phyloP scores from a whole-genome alignment of 1,140 invertebrate genomes.

The Drosophila elegans region DNA sequence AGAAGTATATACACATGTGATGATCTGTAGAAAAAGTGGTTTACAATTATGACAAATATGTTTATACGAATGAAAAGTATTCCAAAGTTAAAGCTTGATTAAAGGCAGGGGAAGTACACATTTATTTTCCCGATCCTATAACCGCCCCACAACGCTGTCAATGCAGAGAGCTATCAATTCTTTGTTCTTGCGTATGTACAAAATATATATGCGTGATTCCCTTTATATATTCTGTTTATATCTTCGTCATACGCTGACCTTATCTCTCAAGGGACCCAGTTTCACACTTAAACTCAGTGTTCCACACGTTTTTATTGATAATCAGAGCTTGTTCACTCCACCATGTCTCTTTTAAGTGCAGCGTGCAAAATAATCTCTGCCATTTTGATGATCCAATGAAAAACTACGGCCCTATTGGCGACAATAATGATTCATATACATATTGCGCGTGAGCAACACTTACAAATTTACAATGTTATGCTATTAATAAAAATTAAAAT shows the following conservation, averaged over 20 bases:
- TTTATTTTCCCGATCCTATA: not conserved
- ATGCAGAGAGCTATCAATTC: not conserved
- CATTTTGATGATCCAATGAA: constrained; percentile 45
- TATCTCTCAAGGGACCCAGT: constrained; percentile 20
- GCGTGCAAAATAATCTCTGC: constrained; percentile 65
- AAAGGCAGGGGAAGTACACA: constrained; percentile 1
- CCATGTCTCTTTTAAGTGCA: constrained; percentile 48
- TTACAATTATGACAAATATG: constrained; percentile 10
- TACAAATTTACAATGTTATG: not conserved
- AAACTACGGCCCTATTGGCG: constrained; percentile 5
- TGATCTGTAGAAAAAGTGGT: not conserved
- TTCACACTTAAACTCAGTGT: not conserved
- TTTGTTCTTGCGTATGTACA: constrained; percentile 4
- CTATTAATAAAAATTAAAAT: too few relatives aligned
- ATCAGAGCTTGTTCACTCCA: constrained; percentile 13
- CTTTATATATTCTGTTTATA: constrained; percentile 7
- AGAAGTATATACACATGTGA: not conserved
- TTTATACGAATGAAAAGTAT: not conserved
- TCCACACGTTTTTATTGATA: constrained; percentile 33
- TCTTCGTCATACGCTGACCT: constrained; percentile 4
- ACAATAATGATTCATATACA: constrained; percentile 29
- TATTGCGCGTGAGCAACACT: not conserved
- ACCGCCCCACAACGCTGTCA: not conserved
- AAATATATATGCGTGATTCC: not conserved
- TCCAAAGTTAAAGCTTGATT: too few relatives aligned